Evolutionary conservation across 2,113 vertebrate species (phyloP).

Genomic region (Pelecanoides urinatrix): DNA sequence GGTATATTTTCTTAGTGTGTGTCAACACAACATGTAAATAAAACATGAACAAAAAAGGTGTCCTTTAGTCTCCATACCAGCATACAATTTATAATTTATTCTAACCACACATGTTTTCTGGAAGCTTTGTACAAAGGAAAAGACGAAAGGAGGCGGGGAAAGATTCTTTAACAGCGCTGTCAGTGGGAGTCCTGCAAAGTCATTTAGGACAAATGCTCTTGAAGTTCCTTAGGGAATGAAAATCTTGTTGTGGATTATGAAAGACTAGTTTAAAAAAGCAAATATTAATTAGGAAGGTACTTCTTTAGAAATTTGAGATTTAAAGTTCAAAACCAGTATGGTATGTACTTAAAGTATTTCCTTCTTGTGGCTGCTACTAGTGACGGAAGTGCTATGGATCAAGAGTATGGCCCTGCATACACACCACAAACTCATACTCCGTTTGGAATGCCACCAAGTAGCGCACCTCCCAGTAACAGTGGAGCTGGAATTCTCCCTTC

Average conservation of each 20-base stretch:
- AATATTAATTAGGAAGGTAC: slow-evolving; percentile 11
- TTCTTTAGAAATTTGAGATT: neutral
- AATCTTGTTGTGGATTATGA: slow-evolving; percentile 17
- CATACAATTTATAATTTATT: neutral
- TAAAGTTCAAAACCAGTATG: neutral
- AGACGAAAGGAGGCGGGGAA: neutral
- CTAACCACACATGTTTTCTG: neutral
- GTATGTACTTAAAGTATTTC: neutral
- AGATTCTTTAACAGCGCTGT: neutral
- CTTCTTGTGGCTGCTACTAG: slow-evolving; percentile 67
- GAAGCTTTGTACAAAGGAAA: slow-evolving; percentile 8
- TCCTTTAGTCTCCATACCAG: slow-evolving; percentile 12
- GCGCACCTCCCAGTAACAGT: slow-evolving; percentile 93
- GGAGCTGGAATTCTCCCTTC: slow-evolving; percentile 93
- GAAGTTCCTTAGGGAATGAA: slow-evolving; percentile 8
- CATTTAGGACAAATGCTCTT: slow-evolving; percentile 40
- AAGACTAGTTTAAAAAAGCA: neutral
- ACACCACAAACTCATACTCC: slow-evolving; percentile 95
- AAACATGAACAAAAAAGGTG: slow-evolving; percentile 1
- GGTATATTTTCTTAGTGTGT: neutral
- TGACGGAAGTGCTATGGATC: slow-evolving; percentile 90
- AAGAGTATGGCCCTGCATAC: slow-evolving; percentile 91
- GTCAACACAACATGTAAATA: slow-evolving; percentile 32
- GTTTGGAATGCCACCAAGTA: slow-evolving; percentile 89
- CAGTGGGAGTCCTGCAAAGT: slow-evolving; percentile 30